phyloP scores from a whole-genome alignment of 2,797 vertebrate genomes.

The Erpetoichthys calabaricus region DNA sequence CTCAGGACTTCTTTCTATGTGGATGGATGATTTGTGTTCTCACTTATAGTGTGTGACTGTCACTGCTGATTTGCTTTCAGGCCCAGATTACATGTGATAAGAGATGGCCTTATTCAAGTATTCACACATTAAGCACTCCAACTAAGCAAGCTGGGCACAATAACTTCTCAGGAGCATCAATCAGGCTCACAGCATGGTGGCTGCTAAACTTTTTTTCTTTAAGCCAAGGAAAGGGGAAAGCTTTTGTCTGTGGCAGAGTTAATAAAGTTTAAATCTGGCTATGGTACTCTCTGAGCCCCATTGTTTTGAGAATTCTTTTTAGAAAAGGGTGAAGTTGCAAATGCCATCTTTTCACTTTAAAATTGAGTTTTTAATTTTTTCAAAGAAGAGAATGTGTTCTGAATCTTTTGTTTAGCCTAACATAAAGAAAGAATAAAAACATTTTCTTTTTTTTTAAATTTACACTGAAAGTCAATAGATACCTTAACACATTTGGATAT shows the following conservation, averaged over 20 bases:
- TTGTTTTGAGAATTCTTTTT: constrained; percentile 33
- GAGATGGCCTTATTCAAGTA: constrained; percentile 56
- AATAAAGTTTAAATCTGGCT: constrained; percentile 59
- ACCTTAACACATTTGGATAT: no score
- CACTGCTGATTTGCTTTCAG: constrained; percentile 48
- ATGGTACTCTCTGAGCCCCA: constrained; percentile 38
- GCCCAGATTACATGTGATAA: constrained; percentile 56
- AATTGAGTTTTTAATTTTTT: no score
- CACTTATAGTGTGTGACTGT: constrained; percentile 42
- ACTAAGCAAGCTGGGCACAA: constrained; percentile 67
- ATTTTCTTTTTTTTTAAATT: no score
- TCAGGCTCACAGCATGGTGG: constrained; percentile 64
- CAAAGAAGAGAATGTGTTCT: no score
- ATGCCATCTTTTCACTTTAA: no score
- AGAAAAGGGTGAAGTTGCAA: not conserved
- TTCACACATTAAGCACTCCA: constrained; percentile 57
- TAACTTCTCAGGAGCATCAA: constrained; percentile 67
- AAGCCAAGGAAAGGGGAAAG: constrained; percentile 28
- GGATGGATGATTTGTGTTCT: constrained; percentile 46
- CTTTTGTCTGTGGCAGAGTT: constrained; percentile 42
- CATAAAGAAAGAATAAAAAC: no score
- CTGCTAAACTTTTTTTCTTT: constrained; percentile 57
- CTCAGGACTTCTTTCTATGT: constrained; percentile 26
- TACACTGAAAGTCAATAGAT: no score
- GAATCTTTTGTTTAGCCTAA: no score